Evolutionary conservation across 2,113 vertebrate species (phyloP).

Genomic region (Onychostoma macrolepis): DNA sequence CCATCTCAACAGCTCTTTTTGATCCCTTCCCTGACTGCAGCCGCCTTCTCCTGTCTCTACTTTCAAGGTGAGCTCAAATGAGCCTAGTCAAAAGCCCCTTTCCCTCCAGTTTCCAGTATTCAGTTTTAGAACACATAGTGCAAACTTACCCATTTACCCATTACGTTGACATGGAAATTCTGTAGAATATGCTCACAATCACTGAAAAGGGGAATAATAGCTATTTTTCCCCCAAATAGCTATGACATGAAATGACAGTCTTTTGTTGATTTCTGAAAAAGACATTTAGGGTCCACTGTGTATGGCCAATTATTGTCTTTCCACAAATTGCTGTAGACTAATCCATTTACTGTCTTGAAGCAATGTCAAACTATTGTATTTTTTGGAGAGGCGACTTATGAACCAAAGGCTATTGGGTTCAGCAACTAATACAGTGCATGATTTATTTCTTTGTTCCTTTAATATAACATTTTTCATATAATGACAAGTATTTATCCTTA

Average conservation of each 20-base stretch:
- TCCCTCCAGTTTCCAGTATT: background rate
- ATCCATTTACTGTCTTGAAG: conserved; percentile 4
- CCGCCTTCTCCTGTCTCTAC: background rate
- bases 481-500: background rate
- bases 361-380: background rate
- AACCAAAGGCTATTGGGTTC: background rate
- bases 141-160: background rate
- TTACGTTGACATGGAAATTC: background rate
- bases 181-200: conserved; percentile 6
- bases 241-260: background rate
- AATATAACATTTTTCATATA: background rate
- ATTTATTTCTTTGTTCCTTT: background rate
- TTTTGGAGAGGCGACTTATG: conserved; percentile 10
- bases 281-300: background rate
- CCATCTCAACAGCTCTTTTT: background rate
- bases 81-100: background rate
- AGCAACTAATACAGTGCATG: background rate
- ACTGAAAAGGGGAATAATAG: background rate
- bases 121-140: background rate
- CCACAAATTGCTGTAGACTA: background rate
- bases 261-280: conserved; percentile 38
- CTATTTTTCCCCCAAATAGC: background rate
- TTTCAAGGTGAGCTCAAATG: background rate
- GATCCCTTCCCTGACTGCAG: background rate
- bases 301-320: conserved; percentile 25